Evolutionary conservation across 2,888 invertebrate species (phyloP).

Genomic region (Aphidius colemani): DNA sequence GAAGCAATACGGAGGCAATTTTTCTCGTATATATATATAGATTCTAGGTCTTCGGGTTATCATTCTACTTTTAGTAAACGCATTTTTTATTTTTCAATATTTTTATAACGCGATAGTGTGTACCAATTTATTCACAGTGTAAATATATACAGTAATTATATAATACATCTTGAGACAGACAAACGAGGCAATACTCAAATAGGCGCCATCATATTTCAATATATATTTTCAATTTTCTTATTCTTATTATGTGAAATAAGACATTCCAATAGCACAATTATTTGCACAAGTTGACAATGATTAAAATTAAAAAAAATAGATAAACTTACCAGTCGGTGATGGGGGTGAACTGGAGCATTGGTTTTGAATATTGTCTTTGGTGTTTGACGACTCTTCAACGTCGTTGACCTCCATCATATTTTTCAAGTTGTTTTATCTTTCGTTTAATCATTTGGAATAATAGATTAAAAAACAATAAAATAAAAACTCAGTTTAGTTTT

Average conservation of each 20-base stretch:
- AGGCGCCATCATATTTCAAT: too few relatives aligned
- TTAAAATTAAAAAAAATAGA: too few relatives aligned
- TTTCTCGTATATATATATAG: too few relatives aligned
- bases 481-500: too few relatives aligned
- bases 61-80: not conserved
- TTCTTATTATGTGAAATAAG: not conserved
- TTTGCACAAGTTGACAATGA: too few relatives aligned
- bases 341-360: slow-evolving; percentile 18
- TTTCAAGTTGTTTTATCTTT: slow-evolving; percentile 10
- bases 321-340: slow-evolving; percentile 17
- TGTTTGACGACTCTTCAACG: slow-evolving; percentile 6
- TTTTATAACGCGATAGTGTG: not conserved
- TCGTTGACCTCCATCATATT: slow-evolving; percentile 1
- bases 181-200: too few relatives aligned
- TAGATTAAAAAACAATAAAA: not conserved
- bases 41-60: slow-evolving; percentile 8
- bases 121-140: not conserved
- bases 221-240: not conserved
- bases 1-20: not conserved
- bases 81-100: not conserved
- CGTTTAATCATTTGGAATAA: not conserved
- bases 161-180: too few relatives aligned
- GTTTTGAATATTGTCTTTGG: slow-evolving; percentile 7
- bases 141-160: not conserved
- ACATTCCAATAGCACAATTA: not conserved